Percentiles rank a stretch among this genome's conserved stretches.
Evolutionary conservation across 1,140 invertebrate species (phyloP).

Genomic region (Brachionus koreanus): DNA sequence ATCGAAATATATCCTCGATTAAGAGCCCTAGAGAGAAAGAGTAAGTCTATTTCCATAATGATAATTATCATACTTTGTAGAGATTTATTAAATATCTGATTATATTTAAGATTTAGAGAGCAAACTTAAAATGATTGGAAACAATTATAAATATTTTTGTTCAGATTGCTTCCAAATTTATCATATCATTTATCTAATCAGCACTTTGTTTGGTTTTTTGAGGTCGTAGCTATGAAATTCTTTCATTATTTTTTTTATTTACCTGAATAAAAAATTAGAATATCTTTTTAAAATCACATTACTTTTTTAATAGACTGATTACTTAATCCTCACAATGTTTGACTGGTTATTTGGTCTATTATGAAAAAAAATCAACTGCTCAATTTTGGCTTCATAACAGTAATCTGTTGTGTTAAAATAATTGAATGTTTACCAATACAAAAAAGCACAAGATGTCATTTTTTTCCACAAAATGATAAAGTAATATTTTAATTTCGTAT

Average conservation of each 20-base stretch:
- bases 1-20: neutral
- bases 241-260: neutral
- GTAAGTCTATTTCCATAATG: neutral
- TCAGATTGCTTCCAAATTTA: neutral
- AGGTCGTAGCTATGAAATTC: neutral
- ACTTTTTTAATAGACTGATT: neutral
- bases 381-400: neutral
- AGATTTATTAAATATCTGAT: neutral
- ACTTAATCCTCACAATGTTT: neutral
- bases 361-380: neutral
- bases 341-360: neutral
- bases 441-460: neutral
- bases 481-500: neutral
- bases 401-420: neutral
- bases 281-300: neutral
- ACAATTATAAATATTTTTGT: neutral
- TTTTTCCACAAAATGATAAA: neutral
- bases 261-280: neutral
- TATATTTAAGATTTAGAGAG: neutral
- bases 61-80: neutral
- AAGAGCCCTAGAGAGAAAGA: neutral
- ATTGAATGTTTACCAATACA: neutral
- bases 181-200: neutral
- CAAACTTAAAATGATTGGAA: neutral
- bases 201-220: neutral